Base-by-base conservation (phyloP, 2,113 vertebrate species). In the Chaetodon auriga region DNA sequence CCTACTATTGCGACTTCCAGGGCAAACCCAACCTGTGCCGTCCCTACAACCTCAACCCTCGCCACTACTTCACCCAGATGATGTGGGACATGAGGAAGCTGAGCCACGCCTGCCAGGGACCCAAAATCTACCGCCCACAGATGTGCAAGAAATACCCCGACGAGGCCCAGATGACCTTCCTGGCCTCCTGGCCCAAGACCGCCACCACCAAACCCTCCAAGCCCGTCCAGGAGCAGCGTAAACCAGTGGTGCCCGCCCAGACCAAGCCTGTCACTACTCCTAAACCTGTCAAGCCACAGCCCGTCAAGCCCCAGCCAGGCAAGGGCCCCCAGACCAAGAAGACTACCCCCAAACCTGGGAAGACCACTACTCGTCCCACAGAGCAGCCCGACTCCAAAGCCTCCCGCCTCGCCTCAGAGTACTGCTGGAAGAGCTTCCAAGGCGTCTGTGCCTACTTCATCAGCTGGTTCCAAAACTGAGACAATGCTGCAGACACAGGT, bases 1-100 rank as follows among this genome's bases (percentile, higher is more conserved):
- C 94, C 12, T 97, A 97, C 92, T 96, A 95, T 95, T 97, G 97
- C 49, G 96, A 97, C 80, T 97, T 96, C 84, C 89, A 92, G 74
- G 96, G 96, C 38, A 96, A 96, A 72, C 96, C 96, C 0, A 93
- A 92, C 14, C 30, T 93, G 64, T 97, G 97, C 82, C 95, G 92
- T 4, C 81, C 96, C 58, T 98, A 96, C 90, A 95, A 90, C 90
- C 93, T 85, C 63, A 96, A 97, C 64, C 95, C 96, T 12, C 95
- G 92, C 55, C 93, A 95, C 77, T 97, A 95, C 90, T 98, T 97
- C 94, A 96, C 92, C 65, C 97, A 97, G 93, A 92, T 97, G 0
- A 96, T 96, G 2, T 89, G 87, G 55, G 95, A 96, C 53, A 82
- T 97, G 81, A 93, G 94, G 45, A 97, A 96, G 84, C 78, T 95